Conservation (phyloP, 2,888 invertebrate species). For the Plagodis dolabraria region DNA sequence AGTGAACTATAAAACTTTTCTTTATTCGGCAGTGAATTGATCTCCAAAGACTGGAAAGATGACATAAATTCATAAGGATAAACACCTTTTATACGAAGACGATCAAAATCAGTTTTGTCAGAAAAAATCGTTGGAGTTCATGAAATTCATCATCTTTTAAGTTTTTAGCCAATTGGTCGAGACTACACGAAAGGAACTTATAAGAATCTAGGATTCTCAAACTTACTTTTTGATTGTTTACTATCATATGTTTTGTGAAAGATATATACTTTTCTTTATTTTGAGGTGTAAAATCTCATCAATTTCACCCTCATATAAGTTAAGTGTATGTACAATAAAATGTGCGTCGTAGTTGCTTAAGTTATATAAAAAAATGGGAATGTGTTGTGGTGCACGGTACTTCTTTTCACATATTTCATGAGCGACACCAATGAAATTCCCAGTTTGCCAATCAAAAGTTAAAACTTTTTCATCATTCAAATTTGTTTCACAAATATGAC, state of each 20-base stretch:
- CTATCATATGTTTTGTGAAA: conserved; percentile 39
- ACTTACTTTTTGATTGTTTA: conserved; percentile 21
- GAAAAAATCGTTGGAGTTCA: background rate
- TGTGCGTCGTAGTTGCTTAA: conserved; percentile 46
- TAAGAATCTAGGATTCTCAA: conserved; percentile 32
- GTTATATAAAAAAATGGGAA: conserved; percentile 5
- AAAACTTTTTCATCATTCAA: conserved; percentile 18
- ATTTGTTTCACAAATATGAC: conserved; percentile 6
- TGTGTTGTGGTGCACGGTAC: conserved; percentile 4
- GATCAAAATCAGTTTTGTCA: conserved; percentile 12
- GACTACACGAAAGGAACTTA: conserved; percentile 27
- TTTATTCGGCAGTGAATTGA: background rate
- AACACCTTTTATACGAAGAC: conserved; percentile 20
- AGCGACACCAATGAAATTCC: conserved; percentile 39
- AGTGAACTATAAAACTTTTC: conserved; percentile 16
- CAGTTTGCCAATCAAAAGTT: conserved; percentile 38
- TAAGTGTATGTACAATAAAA: conserved; percentile 44
- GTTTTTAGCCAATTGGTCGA: conserved; percentile 1
- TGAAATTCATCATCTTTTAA: background rate
- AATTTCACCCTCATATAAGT: conserved; percentile 26
- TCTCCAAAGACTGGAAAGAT: conserved; percentile 11
- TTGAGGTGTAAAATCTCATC: conserved; percentile 38
- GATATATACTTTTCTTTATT: conserved; percentile 49
- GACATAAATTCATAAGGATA: conserved; percentile 23
- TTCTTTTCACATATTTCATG: conserved; percentile 38